Percentiles rank a stretch among this genome's conserved stretches.
phyloP scores from a whole-genome alignment of 2,888 invertebrate genomes.

The Acronicta psi region DNA sequence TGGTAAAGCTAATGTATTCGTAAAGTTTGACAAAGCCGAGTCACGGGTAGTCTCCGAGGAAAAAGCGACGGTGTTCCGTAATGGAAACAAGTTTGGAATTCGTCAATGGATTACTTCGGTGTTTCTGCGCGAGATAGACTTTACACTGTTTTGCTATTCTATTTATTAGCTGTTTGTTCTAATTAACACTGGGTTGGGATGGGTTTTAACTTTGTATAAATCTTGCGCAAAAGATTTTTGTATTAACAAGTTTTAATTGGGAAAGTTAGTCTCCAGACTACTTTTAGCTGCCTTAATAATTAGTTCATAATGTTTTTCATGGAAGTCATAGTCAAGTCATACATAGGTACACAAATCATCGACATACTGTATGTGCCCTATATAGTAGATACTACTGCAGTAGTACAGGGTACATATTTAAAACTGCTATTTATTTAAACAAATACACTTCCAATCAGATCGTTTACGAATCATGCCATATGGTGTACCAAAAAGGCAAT shows the following conservation, averaged over 20 bases:
- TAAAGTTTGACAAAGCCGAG: slow-evolving; percentile 80
- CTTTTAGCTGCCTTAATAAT: background rate
- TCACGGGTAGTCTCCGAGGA: slow-evolving; percentile 74
- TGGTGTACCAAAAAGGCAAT: slow-evolving; percentile 23
- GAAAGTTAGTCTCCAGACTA: background rate
- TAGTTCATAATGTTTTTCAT: too few species aligned
- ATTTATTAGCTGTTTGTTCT: slow-evolving; percentile 31
- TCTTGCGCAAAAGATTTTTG: background rate
- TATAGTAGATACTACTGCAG: too few species aligned
- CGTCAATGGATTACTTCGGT: slow-evolving; percentile 73
- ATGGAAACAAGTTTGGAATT: slow-evolving; percentile 80
- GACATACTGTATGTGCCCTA: too few species aligned
- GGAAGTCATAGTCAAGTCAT: too few species aligned
- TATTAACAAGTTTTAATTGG: background rate
- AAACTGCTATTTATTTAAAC: background rate
- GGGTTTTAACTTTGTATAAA: slow-evolving; percentile 21
- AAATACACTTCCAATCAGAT: background rate
- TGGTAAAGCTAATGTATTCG: slow-evolving; percentile 83
- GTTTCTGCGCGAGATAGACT: slow-evolving; percentile 38
- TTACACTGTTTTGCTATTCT: slow-evolving; percentile 50
- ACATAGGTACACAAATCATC: too few species aligned
- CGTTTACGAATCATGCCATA: background rate
- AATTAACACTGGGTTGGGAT: slow-evolving; percentile 35
- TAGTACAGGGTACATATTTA: background rate
- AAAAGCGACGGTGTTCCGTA: slow-evolving; percentile 72